Conservation (phyloP, 2,797 vertebrate species). For the Nannoperca australis region DNA sequence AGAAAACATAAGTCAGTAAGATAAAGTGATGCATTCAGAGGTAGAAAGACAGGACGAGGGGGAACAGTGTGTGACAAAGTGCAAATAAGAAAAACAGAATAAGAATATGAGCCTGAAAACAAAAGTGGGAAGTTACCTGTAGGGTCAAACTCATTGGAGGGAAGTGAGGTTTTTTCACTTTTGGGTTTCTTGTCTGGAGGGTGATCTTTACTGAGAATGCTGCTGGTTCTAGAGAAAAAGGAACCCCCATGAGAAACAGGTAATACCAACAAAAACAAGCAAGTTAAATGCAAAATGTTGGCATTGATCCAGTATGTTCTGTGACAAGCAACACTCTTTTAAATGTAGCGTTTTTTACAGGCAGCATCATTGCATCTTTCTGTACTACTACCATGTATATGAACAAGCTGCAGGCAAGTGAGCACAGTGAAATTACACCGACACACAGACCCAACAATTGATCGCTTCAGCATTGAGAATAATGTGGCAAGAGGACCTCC, state of each 20-base stretch:
- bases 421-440: conserved; percentile 27
- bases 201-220: conserved; percentile 96
- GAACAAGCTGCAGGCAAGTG: conserved; percentile 16
- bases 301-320: background rate
- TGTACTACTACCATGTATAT: background rate
- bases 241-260: conserved; percentile 31
- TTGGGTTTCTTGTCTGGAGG: conserved; percentile 98
- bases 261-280: conserved; percentile 5
- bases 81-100: conserved; percentile 15
- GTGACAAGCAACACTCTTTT: conserved; percentile 11
- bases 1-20: conserved; percentile 15
- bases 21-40: conserved; percentile 37
- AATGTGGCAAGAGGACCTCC: conserved; percentile 55
- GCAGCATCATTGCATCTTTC: conserved; percentile 1
- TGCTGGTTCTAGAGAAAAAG: conserved; percentile 89
- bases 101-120: background rate
- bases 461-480: conserved; percentile 56
- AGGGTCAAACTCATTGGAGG: conserved; percentile 95
- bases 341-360: background rate
- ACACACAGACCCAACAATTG: conserved; percentile 57
- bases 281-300: background rate
- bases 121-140: conserved; percentile 89
- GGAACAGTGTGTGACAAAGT: background rate
- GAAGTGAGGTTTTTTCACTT: conserved; percentile 90
- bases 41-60: conserved; percentile 1